Evolutionary conservation across 2,888 invertebrate species (phyloP), one percentile per base, ranked within the genome.

Genomic region (Mythimna vitellina): DNA sequence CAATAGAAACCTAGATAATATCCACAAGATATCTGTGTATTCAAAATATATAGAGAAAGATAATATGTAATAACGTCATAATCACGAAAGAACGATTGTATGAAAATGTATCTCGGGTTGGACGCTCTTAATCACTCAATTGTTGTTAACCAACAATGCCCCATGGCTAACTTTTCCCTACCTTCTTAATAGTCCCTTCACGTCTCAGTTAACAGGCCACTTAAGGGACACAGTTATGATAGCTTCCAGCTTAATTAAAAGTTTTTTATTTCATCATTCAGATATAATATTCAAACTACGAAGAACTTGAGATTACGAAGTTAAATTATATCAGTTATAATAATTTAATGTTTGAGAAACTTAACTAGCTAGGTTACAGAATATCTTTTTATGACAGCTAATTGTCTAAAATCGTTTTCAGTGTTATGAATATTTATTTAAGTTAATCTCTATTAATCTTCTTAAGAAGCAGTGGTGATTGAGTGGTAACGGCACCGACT

Each of bases 261-360:
- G 70, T 58, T 81, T 80, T 76, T 73, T 73, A 80, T 71, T 80
- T 73, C 70, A 65, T 65, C 64, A 68, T 78, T 77, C 63, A 61
- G 68, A 78, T 65, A 51, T 80, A 73, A 81, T 71, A 76, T 71
- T 73, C 42, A 65, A 74, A 76, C 61, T 62, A 46, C 56, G 56
- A 72, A 77, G 75, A 66, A 78, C 29, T 78, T 72, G 22, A 73
- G 51, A 69, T 60, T 70, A 20, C 5, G 2, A 70, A 76, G 80
- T 81, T 73, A 81, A 85, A 74, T 81, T 68, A 60, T 76, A 65
- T 69, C 58, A 46, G 54, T 57, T n/a, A 65, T 70, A 62, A 74
- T 46, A 46, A 46, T 14, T 83, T 79, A 65, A 73, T 73, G 69
- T 78, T 84, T 60, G n/a, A 57, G 62, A 71, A 70, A 62, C 57